These are phyloP conservation scores for Tricholaema leucomelas DNA, from an alignment of 2,113 vertebrate genomes.

Conservation along the genomic window DNA sequence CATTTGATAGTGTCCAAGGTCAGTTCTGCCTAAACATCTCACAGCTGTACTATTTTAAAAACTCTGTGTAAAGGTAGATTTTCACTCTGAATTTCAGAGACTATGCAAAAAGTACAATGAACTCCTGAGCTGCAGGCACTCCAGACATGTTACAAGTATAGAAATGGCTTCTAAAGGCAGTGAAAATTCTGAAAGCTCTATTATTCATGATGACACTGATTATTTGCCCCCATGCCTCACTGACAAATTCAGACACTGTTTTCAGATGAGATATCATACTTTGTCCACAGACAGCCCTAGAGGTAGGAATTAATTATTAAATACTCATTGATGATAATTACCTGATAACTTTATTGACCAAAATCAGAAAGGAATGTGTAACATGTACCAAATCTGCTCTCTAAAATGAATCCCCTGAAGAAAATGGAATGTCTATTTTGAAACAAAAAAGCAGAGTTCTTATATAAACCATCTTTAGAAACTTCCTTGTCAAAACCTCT, in stretches of 20 bases:
- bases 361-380: conserved; percentile 14
- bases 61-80: not conserved
- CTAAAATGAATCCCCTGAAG: not conserved
- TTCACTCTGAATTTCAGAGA: not conserved
- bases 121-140: conserved; percentile 60
- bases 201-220: conserved; percentile 76
- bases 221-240: conserved; percentile 33
- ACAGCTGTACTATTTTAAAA: not conserved
- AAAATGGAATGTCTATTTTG: not conserved
- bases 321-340: conserved; percentile 73
- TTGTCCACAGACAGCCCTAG: conserved; percentile 72
- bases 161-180: conserved; percentile 67
- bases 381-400: not conserved
- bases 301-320: conserved; percentile 80
- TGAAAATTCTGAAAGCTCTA: conserved; percentile 75
- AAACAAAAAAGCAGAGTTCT: not conserved
- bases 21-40: not conserved
- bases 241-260: conserved; percentile 58
- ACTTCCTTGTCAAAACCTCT: not conserved
- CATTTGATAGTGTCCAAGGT: not conserved
- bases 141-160: conserved; percentile 46
- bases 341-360: conserved; percentile 81
- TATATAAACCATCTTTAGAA: not conserved
- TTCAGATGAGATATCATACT: conserved; percentile 59
- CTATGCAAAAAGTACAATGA: not conserved